A percentile compares a stretch with the other conserved stretches of the same genome.
phyloP scores from a whole-genome alignment of 2,113 vertebrate species.

The Vombatus ursinus region DNA sequence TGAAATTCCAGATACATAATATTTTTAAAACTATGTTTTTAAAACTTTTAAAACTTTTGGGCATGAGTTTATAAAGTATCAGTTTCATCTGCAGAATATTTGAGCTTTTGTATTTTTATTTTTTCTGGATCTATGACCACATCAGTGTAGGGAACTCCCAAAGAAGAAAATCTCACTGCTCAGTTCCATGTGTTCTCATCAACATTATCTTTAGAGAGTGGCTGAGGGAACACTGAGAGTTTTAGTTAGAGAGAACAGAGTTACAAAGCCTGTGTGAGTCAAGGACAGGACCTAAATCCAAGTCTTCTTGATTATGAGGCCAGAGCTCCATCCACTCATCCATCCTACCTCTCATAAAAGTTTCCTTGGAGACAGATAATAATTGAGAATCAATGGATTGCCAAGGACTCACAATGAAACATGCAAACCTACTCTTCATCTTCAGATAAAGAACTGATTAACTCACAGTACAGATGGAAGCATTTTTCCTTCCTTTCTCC shows the following conservation, averaged over 20 bases:
- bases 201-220: not conserved
- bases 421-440: not conserved
- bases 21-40: not conserved
- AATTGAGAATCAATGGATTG: not conserved
- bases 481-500: not conserved
- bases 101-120: not conserved
- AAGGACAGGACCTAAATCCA: not conserved
- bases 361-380: not conserved
- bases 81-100: not conserved
- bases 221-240: not conserved
- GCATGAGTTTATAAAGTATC: not conserved
- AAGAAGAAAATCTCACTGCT: not conserved
- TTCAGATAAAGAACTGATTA: not conserved
- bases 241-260: not conserved
- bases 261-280: not conserved
- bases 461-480: not conserved
- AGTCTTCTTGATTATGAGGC: not conserved
- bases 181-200: not conserved
- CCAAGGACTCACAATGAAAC: not conserved
- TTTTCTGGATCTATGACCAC: not conserved
- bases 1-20: not conserved
- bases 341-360: not conserved
- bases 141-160: not conserved
- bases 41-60: no score
- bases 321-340: not conserved